Percentiles rank a stretch among this genome's conserved stretches.
phyloP scores from a whole-genome alignment of 53 echinoderm and acorn worm species.

The Hippasteria phrygiana region DNA sequence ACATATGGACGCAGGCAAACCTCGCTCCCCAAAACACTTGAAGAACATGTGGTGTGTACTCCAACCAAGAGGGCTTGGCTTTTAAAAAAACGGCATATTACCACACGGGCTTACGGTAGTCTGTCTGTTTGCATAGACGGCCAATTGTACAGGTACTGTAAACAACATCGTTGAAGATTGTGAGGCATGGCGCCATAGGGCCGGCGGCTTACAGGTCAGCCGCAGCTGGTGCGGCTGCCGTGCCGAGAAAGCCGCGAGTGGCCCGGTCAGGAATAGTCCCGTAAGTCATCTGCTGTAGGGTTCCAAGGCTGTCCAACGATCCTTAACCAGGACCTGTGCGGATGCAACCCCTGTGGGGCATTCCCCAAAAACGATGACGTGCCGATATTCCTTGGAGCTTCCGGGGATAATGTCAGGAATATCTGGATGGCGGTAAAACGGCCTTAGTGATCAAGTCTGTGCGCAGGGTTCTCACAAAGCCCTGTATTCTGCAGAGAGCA shows the following conservation, averaged over 20 bases:
- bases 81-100: no score
- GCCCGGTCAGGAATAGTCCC: neutral
- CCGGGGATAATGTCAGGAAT: neutral
- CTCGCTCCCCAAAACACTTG: no score
- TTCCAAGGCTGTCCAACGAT: neutral
- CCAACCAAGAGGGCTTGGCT: no score
- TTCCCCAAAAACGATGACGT: neutral
- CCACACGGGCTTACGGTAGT: neutral
- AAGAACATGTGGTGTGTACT: no score
- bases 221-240: neutral
- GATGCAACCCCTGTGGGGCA: neutral
- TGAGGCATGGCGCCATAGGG: no score
- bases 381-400: neutral
- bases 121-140: no score
- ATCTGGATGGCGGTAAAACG: neutral
- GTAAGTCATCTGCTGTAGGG: neutral
- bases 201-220: neutral
- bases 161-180: no score
- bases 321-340: neutral
- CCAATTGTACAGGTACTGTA: no score
- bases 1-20: no score
- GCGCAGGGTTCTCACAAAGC: neutral
- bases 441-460: neutral
- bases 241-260: neutral
- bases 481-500: neutral